Evolutionary conservation across 2,797 vertebrate genomes (phyloP).

Genomic region (Arctocebus calabarensis): DNA sequence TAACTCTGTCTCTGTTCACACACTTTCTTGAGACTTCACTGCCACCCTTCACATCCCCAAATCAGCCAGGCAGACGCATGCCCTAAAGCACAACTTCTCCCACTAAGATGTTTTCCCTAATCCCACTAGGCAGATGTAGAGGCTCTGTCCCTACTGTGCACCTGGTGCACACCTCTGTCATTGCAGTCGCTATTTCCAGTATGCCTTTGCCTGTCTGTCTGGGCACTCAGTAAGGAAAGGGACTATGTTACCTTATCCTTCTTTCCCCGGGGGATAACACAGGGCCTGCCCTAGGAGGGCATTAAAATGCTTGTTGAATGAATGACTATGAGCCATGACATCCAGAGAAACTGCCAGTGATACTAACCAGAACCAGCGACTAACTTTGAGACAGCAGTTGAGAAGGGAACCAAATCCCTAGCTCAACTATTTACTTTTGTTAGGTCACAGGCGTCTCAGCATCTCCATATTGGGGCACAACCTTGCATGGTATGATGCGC

Average conservation of each 20-base stretch:
- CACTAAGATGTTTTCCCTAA: background rate
- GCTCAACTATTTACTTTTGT: background rate
- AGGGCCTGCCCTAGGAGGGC: background rate
- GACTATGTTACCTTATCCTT: background rate
- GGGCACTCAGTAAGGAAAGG: background rate
- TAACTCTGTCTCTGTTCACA: background rate
- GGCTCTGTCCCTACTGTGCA: background rate
- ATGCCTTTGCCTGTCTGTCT: background rate
- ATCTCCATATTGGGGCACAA: background rate
- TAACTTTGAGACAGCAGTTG: background rate
- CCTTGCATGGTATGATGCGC: background rate
- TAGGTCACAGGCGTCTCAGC: background rate
- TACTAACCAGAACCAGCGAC: background rate
- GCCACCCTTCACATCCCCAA: background rate
- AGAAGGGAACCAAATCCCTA: background rate
- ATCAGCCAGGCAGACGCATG: background rate
- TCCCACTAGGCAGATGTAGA: background rate
- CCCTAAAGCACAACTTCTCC: background rate
- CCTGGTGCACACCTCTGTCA: background rate
- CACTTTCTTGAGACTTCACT: background rate
- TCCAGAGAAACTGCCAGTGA: background rate
- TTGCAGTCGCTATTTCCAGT: rapidly evolving
- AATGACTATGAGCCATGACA: background rate
- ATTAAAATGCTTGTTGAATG: background rate
- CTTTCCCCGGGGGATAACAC: background rate